Base-by-base conservation (phyloP, 2,888 invertebrate genomes). In the Chesias legatella region DNA sequence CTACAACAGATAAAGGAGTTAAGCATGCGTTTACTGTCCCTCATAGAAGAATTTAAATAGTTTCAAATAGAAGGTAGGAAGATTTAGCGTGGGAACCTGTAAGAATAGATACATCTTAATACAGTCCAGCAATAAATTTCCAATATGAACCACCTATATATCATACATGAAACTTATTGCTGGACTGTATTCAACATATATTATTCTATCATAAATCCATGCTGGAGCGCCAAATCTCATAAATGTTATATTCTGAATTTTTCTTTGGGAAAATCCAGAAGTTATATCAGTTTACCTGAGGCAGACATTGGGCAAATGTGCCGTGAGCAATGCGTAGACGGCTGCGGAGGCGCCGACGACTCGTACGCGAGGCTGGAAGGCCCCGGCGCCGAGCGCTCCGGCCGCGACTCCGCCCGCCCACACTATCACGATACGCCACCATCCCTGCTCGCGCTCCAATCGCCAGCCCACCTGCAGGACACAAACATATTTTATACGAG, bases 281-380 rank as follows among this genome's bases (percentile, higher is more conserved):
- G 10, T 7, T 25, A 6, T 6, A 1, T 9, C 25, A 10, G n/a
- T n/a, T 10, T 51, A 85, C 86, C 82, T 78, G 1, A 95, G 85
- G 65, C 93, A 88, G 51, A 96, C 92, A 79, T 97, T 95, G 33
- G 97, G 92, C 39, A 97, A 85, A 74, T 97, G 95, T 48, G 97
- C 95, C 33, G 95, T 93, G 47, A 97, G 90, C 53, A 98, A 83
- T 11, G 96, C 94, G 76, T 97, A 98, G 38, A 97, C 95, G 5
- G 97, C 97, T 1, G 95, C 97, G 0, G 96, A 96, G 23, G 97
- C 95, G 10, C 98, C 98, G 31, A 96, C 93, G 56, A 98, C 91
- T 61, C 92, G 91, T 44, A 94, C 92, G 45, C 88, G 85, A 13
- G 94, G 94, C 73, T 94, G 93, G 63, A 94, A 88, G 39, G 93